Conservation (phyloP, 1,140 invertebrate species). For the Bombus confusus region DNA sequence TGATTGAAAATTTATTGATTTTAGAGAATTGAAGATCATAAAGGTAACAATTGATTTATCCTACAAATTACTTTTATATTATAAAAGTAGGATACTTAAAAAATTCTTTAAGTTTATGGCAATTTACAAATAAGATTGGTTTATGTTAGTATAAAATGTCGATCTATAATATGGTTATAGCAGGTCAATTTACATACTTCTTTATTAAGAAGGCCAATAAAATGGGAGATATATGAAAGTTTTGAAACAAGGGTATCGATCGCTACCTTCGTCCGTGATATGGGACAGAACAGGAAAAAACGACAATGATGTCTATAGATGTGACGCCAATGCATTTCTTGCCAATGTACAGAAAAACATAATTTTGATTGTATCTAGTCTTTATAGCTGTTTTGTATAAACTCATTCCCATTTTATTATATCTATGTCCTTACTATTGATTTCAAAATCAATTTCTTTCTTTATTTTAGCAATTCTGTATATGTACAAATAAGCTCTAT, state of each 20-base stretch:
- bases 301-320: neutral
- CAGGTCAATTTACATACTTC: neutral
- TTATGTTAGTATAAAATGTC: neutral
- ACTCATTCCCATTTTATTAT: neutral
- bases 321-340: conserved; percentile 1
- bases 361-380: neutral
- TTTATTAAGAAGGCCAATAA: neutral
- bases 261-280: neutral
- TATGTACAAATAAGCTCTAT: neutral
- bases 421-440: no score
- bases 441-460: no score
- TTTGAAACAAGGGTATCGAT: neutral
- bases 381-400: neutral
- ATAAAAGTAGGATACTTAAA: neutral
- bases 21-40: neutral
- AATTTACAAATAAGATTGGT: neutral
- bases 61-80: neutral
- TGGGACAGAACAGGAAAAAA: neutral
- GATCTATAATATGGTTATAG: neutral
- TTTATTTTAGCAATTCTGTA: no score
- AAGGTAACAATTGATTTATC: neutral
- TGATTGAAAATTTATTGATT: neutral
- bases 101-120: neutral
- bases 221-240: neutral
- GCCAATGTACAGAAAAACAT: neutral